phyloP scores from a whole-genome alignment of 2,888 invertebrate species.

The Lamproptera curius region DNA sequence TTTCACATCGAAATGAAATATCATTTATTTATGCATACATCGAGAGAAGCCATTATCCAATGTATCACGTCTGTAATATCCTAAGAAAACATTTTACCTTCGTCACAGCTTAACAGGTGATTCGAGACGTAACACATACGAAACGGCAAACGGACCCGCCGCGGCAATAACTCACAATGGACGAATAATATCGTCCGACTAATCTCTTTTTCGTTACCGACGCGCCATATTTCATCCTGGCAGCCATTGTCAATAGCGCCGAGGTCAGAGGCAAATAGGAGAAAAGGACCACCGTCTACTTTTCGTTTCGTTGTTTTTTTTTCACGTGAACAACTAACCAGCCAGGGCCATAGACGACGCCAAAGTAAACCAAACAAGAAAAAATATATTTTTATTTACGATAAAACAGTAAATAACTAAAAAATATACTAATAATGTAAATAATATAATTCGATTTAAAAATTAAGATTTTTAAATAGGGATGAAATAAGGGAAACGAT shows the following conservation, averaged over 20 bases:
- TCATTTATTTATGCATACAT: background rate
- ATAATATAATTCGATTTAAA: too few relatives aligned
- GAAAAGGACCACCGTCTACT: slow-evolving; percentile 59
- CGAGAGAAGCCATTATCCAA: slow-evolving; percentile 11
- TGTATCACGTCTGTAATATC: slow-evolving; percentile 24
- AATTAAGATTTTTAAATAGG: too few relatives aligned
- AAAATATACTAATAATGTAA: too few relatives aligned
- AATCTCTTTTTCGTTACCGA: slow-evolving; percentile 73
- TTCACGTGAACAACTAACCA: slow-evolving; percentile 68
- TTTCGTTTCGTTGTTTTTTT: slow-evolving; percentile 63
- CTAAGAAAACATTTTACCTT: slow-evolving; percentile 57
- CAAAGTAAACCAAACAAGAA: too few relatives aligned
- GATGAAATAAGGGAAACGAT: too few relatives aligned
- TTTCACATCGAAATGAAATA: slow-evolving; percentile 1
- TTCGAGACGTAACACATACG: slow-evolving; percentile 53
- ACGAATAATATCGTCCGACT: slow-evolving; percentile 64
- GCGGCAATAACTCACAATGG: slow-evolving; percentile 38
- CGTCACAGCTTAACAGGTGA: slow-evolving; percentile 58
- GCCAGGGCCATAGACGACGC: slow-evolving; percentile 15
- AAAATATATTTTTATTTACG: too few relatives aligned
- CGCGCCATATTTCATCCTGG: slow-evolving; percentile 75
- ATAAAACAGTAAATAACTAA: too few relatives aligned
- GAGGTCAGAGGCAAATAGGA: slow-evolving; percentile 75
- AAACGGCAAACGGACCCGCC: slow-evolving; percentile 56
- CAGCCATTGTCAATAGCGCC: slow-evolving; percentile 74